These are phyloP conservation scores for Pseudorasbora parva DNA, from an alignment of 2,113 vertebrate species.

Conservation along the genomic window DNA sequence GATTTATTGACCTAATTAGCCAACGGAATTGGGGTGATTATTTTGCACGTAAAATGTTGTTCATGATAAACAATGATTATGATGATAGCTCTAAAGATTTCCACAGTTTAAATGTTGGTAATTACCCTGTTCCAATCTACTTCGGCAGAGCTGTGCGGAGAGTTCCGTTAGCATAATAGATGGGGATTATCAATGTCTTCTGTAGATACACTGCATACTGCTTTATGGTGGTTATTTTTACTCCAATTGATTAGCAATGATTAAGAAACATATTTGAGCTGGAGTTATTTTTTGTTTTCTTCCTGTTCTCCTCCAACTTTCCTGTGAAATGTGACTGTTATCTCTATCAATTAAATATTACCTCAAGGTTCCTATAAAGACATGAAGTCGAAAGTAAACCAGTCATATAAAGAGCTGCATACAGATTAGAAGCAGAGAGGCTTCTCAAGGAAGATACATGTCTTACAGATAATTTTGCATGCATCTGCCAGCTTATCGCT, in stretches of 20 bases:
- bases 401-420: not conserved
- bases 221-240: constrained; percentile 17
- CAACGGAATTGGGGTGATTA: constrained; percentile 47
- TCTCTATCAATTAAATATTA: not conserved
- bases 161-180: constrained; percentile 43
- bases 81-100: constrained; percentile 57
- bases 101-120: constrained; percentile 53
- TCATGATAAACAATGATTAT: constrained; percentile 53
- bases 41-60: constrained; percentile 54
- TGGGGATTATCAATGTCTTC: constrained; percentile 38
- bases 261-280: not conserved
- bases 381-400: not conserved
- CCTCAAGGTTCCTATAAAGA: not conserved
- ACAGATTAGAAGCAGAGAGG: not conserved
- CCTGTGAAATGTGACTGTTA: not conserved
- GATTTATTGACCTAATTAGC: constrained; percentile 59
- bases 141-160: constrained; percentile 38
- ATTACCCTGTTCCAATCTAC: constrained; percentile 52
- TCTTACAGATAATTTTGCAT: not conserved
- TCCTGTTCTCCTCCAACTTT: not conserved
- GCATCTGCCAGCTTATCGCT: not conserved
- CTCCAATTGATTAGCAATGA: constrained; percentile 3
- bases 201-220: constrained; percentile 35
- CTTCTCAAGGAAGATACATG: not conserved
- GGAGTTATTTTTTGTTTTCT: not conserved